Conservation (phyloP, 2,797 vertebrate species). For the Denticeps clupeoides region DNA sequence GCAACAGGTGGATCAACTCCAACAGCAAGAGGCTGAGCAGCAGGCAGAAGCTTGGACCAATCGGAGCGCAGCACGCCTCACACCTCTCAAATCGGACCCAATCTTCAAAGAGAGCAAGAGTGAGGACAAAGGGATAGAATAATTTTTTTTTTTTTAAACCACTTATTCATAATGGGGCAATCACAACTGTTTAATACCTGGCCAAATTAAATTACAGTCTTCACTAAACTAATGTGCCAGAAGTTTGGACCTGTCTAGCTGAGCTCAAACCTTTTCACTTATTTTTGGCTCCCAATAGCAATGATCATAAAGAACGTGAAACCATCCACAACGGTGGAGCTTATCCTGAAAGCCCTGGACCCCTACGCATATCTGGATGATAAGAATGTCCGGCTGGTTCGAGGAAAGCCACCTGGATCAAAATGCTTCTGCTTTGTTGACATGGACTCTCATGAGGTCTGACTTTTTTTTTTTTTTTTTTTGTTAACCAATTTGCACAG, state of each 20-base stretch:
- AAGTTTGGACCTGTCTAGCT: not conserved
- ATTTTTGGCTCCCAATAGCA: too few species aligned
- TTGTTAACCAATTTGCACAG: too few species aligned
- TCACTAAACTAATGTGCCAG: too few species aligned
- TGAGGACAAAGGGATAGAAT: constrained; percentile 25
- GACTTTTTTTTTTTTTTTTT: too few species aligned
- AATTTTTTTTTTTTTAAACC: too few species aligned
- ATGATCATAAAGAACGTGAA: constrained; percentile 91
- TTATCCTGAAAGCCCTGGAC: constrained; percentile 81
- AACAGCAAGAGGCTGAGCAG: constrained; percentile 47
- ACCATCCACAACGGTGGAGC: constrained; percentile 77
- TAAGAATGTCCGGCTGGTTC: constrained; percentile 85
- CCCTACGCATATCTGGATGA: constrained; percentile 82
- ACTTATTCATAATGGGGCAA: too few species aligned
- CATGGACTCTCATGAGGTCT: constrained; percentile 87
- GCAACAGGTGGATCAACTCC: constrained; percentile 63
- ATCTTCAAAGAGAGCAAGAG: constrained; percentile 68
- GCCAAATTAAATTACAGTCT: too few species aligned
- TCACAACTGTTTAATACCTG: too few species aligned
- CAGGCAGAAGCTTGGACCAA: constrained; percentile 47
- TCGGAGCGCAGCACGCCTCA: constrained; percentile 33
- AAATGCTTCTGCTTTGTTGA: constrained; percentile 96
- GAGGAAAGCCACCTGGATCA: constrained; percentile 76
- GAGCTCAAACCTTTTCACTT: not conserved
- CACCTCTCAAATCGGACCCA: constrained; percentile 34